Base-by-base conservation (phyloP, 2,797 vertebrate species). In the Chaetophractus vellerosus region DNA sequence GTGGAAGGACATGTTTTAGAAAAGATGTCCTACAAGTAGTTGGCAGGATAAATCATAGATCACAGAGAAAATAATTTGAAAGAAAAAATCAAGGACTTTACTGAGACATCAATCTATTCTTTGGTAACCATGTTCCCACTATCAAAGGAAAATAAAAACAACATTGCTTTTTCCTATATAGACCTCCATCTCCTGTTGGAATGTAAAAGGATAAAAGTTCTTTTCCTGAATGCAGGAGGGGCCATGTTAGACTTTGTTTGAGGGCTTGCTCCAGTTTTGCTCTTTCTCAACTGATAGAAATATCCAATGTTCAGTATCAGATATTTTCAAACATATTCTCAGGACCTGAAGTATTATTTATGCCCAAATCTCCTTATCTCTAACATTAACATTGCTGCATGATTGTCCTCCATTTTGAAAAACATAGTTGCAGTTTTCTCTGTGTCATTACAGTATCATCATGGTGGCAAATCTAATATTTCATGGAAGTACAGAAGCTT, bases 1-100 rank as follows among this genome's bases (percentile, higher is more conserved):
- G 57, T 50, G 33, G 55, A 93, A 55, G 92, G 78, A 84, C 63
- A 69, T 74, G 83, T 93, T 97, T 88, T 87, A 63, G 94, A 69
- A 95, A 95, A 89, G 75, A 88, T 66, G 50, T 85, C 80, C 78
- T 91, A 41, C 31, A 88, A 72, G 23, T 55, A 93, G 41, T 88
- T 96, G 90, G 69, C 55, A 89, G 23, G 38, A 45, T 88, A 93
- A 79, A 61, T 80, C 41, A 83, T 41, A 41, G 15, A 90, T 64
- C 75, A 61, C 91, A 88, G 48, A 91, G 68, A 31, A 2, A 89
- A 88, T 90, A 91, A 26, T 23, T 92, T 76, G 69, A 86, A 88
- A 24, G 41, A 78, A 63, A 94, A 59, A 69, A 92, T 83, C 26
- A 83, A 92, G 71, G 52, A 95, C 89, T 26, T 36, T 31, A 36